Percentiles rank a stretch among this genome's conserved stretches.
These are phyloP conservation scores for Pinctada fucata DNA, from an alignment of 2,888 invertebrate genomes.

Conservation along the genomic window DNA sequence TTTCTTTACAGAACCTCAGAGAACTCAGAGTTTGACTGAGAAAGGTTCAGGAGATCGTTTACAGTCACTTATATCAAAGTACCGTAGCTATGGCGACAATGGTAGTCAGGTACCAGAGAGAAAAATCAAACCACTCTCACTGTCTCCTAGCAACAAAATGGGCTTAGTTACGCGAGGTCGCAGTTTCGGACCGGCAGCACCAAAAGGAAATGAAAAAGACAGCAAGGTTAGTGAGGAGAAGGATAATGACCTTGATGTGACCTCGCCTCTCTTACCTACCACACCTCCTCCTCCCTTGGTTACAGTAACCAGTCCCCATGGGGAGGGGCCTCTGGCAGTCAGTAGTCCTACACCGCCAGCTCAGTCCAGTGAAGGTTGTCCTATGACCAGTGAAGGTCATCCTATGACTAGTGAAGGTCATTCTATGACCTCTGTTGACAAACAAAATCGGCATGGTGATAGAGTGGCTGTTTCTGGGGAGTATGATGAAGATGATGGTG, in stretches of 20 bases:
- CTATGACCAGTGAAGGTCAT: constrained; percentile 12
- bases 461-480: constrained; percentile 28
- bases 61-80: constrained; percentile 68
- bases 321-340: constrained; percentile 30
- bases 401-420: constrained; percentile 1
- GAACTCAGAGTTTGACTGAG: constrained; percentile 47
- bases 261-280: not conserved
- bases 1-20: constrained; percentile 45
- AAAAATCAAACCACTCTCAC: constrained; percentile 56
- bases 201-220: constrained; percentile 42
- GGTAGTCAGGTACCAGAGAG: constrained; percentile 49
- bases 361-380: constrained; percentile 10
- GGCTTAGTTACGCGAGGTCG: constrained; percentile 59
- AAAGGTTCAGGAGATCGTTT: constrained; percentile 59
- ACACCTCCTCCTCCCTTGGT: not conserved
- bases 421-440: not conserved
- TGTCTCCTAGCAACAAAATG: constrained; percentile 56
- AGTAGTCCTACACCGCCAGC: constrained; percentile 28
- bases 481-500: constrained; percentile 43
- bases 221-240: constrained; percentile 23
- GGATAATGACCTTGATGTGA: not conserved
- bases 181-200: constrained; percentile 60
- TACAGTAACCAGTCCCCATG: constrained; percentile 24
- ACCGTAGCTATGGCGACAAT: constrained; percentile 62
- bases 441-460: not conserved